Evolutionary conservation across 1,140 invertebrate genomes (phyloP), one percentile per base, ranked within the genome.

Genomic region (Marisa cornuarietis): DNA sequence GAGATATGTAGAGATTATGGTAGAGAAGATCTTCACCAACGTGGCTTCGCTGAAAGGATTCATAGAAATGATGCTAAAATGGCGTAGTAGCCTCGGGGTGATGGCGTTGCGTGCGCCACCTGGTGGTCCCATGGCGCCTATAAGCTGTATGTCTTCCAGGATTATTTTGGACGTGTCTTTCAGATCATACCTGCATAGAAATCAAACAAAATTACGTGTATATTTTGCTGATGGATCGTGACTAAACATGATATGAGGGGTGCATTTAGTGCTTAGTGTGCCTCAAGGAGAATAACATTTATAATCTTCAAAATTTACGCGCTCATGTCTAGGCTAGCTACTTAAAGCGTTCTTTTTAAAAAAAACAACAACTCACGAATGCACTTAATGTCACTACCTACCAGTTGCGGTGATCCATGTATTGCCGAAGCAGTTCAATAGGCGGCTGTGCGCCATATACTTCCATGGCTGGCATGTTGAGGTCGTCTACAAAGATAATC

Each of bases 1-100:
- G 85, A 96, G 93, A 58, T 95, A 95, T 42, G 94, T 92, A 66
- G 94, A 91, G 26, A 96, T 93, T 13, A 98, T 91, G 77, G 94
- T 95, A 0, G 93, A 88, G 84, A 91, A 92, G 24, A 92, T 92
- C 80, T 90, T 89, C 49, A 84, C 88, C 90, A 92, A 90, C 13
- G 91, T 89, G 16, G 91, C 90, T 72, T 92, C 91, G 82, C 85
- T 90, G 84, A 92, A 92, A 26, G 87, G 86, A 76, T 90, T 90
- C 79, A 91, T 91, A 78, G 85, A 87, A 24, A 92, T 81, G 65
- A 91, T 88, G 84, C 88, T 91, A 82, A 91, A 91, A 83, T 92
- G 90, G 26, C 90, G 83, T 71, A 91, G 80, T 82, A 91, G 91
- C 76, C 91, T 76, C 6, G 89, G 87, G 3, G 88, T 91, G 26